phyloP scores from a whole-genome alignment of 2,888 invertebrate species.

The Brassicogethes aeneus region DNA sequence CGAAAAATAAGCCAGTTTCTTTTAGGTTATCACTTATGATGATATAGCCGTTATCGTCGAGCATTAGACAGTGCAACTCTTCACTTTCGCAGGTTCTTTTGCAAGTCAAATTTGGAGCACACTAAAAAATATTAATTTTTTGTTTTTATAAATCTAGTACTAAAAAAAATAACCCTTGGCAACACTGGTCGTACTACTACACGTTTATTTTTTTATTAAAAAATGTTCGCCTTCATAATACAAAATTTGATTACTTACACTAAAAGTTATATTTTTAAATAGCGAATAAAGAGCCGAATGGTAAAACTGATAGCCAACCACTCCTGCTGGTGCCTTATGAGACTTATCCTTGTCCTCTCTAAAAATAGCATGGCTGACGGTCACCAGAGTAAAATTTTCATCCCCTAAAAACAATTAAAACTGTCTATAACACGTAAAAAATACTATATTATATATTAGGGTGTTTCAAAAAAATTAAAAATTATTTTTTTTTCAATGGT shows the following conservation, averaged over 20 bases:
- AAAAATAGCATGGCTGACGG: constrained; percentile 80
- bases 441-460: too few species aligned
- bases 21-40: constrained; percentile 57
- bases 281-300: constrained; percentile 67
- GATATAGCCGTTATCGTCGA: constrained; percentile 87
- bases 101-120: constrained; percentile 40
- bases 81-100: constrained; percentile 53
- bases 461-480: too few species aligned
- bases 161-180: not conserved
- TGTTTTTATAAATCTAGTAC: not conserved
- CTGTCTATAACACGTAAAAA: too few species aligned
- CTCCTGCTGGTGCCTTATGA: constrained; percentile 56
- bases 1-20: constrained; percentile 77
- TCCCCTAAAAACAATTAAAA: constrained; percentile 28
- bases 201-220: too few species aligned
- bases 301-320: constrained; percentile 75
- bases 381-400: constrained; percentile 58
- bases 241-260: constrained; percentile 44
- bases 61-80: constrained; percentile 69
- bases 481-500: too few species aligned
- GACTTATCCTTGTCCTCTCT: constrained; percentile 37
- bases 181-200: too few species aligned
- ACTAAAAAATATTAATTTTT: constrained; percentile 18
- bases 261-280: constrained; percentile 75
- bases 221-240: too few species aligned